Evolutionary conservation across 2,113 vertebrate species (phyloP), one percentile per base, ranked within the genome.

Genomic region (Malurus cyaneus): DNA sequence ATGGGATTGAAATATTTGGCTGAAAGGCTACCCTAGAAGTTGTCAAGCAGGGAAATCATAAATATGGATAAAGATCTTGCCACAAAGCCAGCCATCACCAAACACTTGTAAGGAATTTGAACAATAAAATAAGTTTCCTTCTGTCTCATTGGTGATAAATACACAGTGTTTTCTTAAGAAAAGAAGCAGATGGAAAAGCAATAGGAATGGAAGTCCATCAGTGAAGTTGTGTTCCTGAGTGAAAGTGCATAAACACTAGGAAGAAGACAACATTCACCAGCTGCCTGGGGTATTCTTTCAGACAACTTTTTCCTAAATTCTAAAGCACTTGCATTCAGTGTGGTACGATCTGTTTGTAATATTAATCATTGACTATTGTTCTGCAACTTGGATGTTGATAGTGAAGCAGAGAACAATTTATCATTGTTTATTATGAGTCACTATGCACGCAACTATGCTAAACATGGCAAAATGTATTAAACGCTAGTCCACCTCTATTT

Each of bases 371-470:
- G 98, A 98, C 98, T 99, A 98, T 98, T 99, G 99, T 99, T 99
- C 99, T 99, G 98, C 98, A 98, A 99, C 99, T 98, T 99, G 99
- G 98, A 99, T 99, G 99, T 99, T 99, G 98, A 99, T 99, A 98
- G 99, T 99, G 98, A 99, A 98, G 98, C 98, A 98, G 98, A 99
- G 98, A 99, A 98, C 98, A 99, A 98, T 98, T 98, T 99, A 98
- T 99, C 99, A 99, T 99, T 97, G 96, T 99, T 99, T 99, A 99
- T 98, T 99, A 99, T 98, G 98, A 99, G 98, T 99, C 99, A 99
- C 99, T 99, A 99, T 99, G 99, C 99, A 99, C 99, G 99, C 98
- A 99, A 98, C 98, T 99, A 99, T 99, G 99, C 99, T 99, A 98
- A 99, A 99, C 98, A 99, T 99, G 98, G 98, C 98, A 98, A 99